A percentile compares a stretch with the other conserved stretches of the same genome.
These are phyloP conservation scores for Onychomys arenicola DNA, from an alignment of 2,797 vertebrate genomes.

Conservation along the genomic window DNA sequence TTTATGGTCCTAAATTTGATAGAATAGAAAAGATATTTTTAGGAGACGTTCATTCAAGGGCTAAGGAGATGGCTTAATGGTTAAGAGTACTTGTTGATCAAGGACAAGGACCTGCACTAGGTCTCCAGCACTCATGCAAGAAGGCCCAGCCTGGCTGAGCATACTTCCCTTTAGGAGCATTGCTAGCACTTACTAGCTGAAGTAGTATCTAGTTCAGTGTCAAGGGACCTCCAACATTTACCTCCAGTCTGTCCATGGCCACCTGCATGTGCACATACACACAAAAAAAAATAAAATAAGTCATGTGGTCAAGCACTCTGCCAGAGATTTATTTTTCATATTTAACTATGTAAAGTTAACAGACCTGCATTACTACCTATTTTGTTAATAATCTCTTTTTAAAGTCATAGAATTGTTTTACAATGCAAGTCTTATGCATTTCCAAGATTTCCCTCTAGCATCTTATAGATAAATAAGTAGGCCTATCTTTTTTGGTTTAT, in stretches of 20 bases:
- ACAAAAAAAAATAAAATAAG: background rate
- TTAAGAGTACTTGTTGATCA: background rate
- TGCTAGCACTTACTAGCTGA: background rate
- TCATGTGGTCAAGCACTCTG: background rate
- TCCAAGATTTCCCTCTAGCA: constrained; percentile 53
- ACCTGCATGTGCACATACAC: background rate
- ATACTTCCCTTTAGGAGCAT: background rate
- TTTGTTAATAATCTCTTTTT: background rate
- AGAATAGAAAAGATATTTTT: constrained; percentile 41
- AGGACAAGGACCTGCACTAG: background rate
- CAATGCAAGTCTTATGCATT: constrained; percentile 52
- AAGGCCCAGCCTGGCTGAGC: background rate
- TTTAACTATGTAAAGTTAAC: constrained; percentile 31
- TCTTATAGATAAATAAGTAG: background rate
- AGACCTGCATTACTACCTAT: constrained; percentile 22
- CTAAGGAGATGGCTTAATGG: background rate
- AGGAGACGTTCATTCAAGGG: background rate
- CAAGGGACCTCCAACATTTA: background rate
- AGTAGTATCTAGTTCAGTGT: background rate
- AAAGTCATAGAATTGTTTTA: background rate
- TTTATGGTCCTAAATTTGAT: constrained; percentile 55
- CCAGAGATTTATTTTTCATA: constrained; percentile 36
- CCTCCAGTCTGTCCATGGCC: background rate
- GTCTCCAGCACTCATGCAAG: background rate
- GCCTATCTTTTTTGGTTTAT: constrained; percentile 27